These are phyloP conservation scores for Parasteatoda tepidariorum DNA, from an alignment of 1,140 invertebrate genomes.

Conservation along the genomic window DNA sequence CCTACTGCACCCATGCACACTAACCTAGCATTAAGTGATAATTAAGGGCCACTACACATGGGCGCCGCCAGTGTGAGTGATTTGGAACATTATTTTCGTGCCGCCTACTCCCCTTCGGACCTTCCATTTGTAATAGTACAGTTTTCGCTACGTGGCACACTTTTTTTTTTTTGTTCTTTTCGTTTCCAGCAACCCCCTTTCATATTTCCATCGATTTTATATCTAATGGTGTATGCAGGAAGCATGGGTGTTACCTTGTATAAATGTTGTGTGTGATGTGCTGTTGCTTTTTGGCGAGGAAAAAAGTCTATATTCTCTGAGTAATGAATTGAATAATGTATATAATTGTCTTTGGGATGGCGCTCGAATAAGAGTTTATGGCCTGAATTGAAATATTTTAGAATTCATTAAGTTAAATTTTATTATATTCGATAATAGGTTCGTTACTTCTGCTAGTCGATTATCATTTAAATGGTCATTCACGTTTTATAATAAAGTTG, in stretches of 20 bases:
- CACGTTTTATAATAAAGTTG: too few relatives aligned
- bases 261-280: slow-evolving; percentile 8
- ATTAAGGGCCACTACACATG: slow-evolving; percentile 19
- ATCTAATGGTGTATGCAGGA: slow-evolving; percentile 22
- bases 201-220: slow-evolving; percentile 21
- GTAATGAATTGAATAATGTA: neutral
- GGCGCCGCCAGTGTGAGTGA: slow-evolving; percentile 21
- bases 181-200: neutral
- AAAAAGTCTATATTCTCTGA: neutral
- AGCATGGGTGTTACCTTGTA: slow-evolving; percentile 34
- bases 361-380: neutral
- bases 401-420: too few relatives aligned
- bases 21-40: slow-evolving; percentile 29
- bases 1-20: neutral
- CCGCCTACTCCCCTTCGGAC: slow-evolving; percentile 7
- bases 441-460: too few relatives aligned
- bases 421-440: too few relatives aligned
- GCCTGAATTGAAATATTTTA: too few relatives aligned
- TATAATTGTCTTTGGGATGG: neutral
- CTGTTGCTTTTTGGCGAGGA: neutral
- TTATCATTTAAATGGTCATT: too few relatives aligned
- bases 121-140: slow-evolving; percentile 5
- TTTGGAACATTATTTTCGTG: slow-evolving; percentile 12
- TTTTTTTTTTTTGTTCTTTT: neutral
- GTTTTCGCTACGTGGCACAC: neutral